Percentiles rank a stretch among this genome's conserved stretches.
Evolutionary conservation across 2,797 vertebrate genomes (phyloP).

Genomic region (Clarias laeviceps): DNA sequence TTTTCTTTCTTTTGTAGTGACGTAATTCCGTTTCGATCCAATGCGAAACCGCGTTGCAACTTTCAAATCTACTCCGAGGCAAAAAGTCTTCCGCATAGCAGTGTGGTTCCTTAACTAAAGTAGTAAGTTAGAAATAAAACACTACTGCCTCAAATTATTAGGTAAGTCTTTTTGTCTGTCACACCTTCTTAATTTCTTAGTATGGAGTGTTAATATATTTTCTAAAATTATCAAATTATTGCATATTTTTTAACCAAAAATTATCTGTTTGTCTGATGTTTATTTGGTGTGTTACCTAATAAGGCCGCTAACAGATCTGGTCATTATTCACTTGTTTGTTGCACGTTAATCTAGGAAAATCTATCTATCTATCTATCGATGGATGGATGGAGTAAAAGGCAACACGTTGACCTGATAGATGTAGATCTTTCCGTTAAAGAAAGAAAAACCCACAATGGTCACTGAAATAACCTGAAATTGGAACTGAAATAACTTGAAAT

Average conservation of each 20-base stretch:
- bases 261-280: not conserved
- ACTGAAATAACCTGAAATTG: too few relatives aligned
- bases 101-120: not conserved
- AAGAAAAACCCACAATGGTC: too few relatives aligned
- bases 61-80: conserved; percentile 15
- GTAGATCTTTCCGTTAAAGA: too few relatives aligned
- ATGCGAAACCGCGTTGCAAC: conserved; percentile 10
- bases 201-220: not conserved
- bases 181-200: not conserved
- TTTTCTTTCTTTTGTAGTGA: too few relatives aligned
- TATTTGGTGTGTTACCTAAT: not conserved
- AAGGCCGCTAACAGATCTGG: accelerated
- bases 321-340: not conserved
- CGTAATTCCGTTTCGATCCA: not conserved
- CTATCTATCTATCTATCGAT: too few relatives aligned
- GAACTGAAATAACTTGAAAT: too few relatives aligned
- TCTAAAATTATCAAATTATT: not conserved
- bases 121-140: not conserved
- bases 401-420: too few relatives aligned
- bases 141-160: not conserved
- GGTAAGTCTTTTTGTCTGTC: conserved; percentile 9
- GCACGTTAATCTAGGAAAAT: not conserved
- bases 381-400: too few relatives aligned
- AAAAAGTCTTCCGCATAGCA: not conserved
- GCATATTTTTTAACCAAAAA: not conserved